A percentile compares a stretch with the other conserved stretches of the same genome.
phyloP scores from a whole-genome alignment of 2,113 vertebrate species.

The Vulpes vulpes region DNA sequence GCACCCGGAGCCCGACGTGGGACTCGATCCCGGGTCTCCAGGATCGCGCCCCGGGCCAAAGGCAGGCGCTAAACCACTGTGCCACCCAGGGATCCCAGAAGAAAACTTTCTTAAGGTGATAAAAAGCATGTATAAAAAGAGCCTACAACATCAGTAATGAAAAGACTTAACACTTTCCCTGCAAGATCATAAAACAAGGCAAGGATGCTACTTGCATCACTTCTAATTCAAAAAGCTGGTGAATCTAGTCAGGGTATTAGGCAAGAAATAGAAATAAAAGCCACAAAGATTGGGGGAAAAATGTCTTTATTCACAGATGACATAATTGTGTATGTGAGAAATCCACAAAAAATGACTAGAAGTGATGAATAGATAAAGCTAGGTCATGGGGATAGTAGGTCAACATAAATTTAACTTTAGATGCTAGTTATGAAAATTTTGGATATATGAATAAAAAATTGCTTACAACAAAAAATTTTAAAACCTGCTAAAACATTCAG shows the following conservation, averaged over 20 bases:
- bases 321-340: neutral
- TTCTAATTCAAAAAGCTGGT: neutral
- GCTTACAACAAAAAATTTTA: neutral
- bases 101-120: neutral
- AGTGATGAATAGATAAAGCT: neutral
- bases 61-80: no score
- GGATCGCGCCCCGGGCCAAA: no score
- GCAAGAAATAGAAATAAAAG: neutral
- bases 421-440: neutral
- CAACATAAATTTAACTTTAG: neutral
- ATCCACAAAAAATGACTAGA: neutral
- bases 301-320: neutral
- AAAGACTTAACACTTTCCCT: neutral
- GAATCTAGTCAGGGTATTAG: neutral
- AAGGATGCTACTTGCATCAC: neutral
- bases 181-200: neutral
- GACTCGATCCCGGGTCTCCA: no score
- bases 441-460: neutral
- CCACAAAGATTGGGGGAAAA: neutral
- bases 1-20: no score
- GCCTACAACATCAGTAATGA: neutral
- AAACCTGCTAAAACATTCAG: neutral
- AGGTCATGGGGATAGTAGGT: neutral
- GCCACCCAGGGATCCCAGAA: no score
- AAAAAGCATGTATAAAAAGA: neutral